phyloP scores from a whole-genome alignment of 2,113 vertebrate species.

The Festucalex cinctus region DNA sequence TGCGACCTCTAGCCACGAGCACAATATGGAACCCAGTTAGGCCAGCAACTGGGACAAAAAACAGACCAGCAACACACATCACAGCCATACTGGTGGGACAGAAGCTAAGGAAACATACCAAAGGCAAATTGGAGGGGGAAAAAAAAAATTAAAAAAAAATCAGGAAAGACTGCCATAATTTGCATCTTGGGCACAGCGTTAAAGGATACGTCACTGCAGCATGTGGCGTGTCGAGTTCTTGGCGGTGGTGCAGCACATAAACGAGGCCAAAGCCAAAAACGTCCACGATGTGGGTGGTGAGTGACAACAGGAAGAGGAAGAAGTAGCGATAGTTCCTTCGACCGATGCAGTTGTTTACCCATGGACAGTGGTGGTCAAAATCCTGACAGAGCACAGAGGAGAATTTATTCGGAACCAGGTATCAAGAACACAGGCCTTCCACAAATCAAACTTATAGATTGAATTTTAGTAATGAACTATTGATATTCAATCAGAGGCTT shows the following conservation, averaged over 20 bases:
- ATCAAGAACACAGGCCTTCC: neutral
- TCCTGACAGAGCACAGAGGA: constrained; percentile 72
- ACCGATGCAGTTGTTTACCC: constrained; percentile 98
- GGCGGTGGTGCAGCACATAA: constrained; percentile 85
- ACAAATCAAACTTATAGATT: neutral
- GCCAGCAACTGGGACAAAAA: constrained; percentile 93
- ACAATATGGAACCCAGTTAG: constrained; percentile 96
- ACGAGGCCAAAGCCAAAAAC: constrained; percentile 93
- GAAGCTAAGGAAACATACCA: constrained; percentile 39
- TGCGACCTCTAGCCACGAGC: constrained; percentile 90
- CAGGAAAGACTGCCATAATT: neutral
- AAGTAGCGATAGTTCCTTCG: constrained; percentile 97
- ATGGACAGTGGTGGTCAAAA: constrained; percentile 97
- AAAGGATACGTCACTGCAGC: constrained; percentile 95
- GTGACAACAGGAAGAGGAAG: constrained; percentile 93
- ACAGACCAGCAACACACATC: constrained; percentile 94
- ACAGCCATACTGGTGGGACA: constrained; percentile 82
- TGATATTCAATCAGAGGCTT: no score
- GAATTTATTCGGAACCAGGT: neutral
- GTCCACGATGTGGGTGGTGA: constrained; percentile 89
- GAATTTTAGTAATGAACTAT: neutral
- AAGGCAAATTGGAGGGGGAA: neutral
- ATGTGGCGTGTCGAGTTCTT: constrained; percentile 83
- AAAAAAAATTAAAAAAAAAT: neutral
- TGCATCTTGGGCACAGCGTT: neutral